phyloP scores from a whole-genome alignment of 2,797 vertebrate genomes.

The Premnoplex brunnescens region DNA sequence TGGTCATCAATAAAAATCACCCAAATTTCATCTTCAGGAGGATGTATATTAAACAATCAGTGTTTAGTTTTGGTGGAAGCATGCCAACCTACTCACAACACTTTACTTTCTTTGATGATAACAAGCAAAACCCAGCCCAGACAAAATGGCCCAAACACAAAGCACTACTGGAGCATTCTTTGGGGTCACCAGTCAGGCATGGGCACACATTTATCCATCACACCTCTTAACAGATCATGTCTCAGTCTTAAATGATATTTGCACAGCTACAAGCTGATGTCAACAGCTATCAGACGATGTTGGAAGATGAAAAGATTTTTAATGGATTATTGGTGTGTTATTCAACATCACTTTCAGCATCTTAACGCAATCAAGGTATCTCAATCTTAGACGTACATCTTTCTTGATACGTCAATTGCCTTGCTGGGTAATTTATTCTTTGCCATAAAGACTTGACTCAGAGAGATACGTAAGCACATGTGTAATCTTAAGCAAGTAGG shows the following conservation, averaged over 20 bases:
- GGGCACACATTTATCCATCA: not conserved
- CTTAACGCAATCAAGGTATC: not conserved
- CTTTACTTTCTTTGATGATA: not conserved
- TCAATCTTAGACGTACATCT: not conserved
- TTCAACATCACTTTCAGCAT: not conserved
- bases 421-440: not conserved
- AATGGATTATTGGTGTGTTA: not conserved
- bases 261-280: not conserved
- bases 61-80: not conserved
- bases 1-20: not conserved
- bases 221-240: not conserved
- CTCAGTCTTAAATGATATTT: not conserved
- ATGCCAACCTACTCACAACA: not conserved
- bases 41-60: not conserved
- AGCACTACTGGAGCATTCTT: not conserved
- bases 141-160: not conserved
- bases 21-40: not conserved
- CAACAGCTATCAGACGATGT: not conserved
- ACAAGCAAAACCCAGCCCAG: not conserved
- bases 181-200: not conserved
- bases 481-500: not conserved
- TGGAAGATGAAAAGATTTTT: slow-evolving; percentile 7
- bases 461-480: not conserved
- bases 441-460: not conserved
- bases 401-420: not conserved